phyloP scores from a whole-genome alignment of 2,113 vertebrate species.

The Grallaria varia region DNA sequence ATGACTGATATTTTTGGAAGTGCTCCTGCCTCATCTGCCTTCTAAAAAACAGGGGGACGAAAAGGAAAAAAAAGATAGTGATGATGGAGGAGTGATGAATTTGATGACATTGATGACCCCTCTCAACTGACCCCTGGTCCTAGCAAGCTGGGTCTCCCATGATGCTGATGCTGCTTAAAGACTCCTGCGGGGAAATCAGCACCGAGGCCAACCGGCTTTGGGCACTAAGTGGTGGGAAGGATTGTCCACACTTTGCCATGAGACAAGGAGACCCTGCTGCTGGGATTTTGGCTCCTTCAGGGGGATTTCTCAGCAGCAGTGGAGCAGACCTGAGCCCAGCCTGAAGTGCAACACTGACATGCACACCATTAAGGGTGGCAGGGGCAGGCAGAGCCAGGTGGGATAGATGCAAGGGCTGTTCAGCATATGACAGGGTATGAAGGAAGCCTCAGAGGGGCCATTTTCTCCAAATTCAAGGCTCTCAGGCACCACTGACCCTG shows the following conservation, averaged over 20 bases:
- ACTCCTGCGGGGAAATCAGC: neutral
- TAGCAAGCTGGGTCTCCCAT: neutral
- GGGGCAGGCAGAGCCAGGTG: neutral
- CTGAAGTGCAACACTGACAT: fast-evolving
- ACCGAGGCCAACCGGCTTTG: fast-evolving
- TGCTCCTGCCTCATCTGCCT: fast-evolving
- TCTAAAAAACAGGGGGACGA: neutral
- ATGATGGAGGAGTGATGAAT: neutral
- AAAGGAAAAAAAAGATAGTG: neutral
- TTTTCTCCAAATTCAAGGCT: neutral
- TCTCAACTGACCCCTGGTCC: neutral
- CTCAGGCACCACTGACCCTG: neutral
- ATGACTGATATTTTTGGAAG: neutral
- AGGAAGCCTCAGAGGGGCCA: neutral
- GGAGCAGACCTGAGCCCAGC: neutral
- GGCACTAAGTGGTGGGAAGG: neutral
- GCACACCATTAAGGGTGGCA: fast-evolving
- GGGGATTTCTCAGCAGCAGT: neutral
- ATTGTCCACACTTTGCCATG: fast-evolving
- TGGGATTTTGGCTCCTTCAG: neutral
- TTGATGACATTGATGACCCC: neutral
- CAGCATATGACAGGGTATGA: fast-evolving
- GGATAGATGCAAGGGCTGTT: neutral
- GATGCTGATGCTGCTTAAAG: neutral
- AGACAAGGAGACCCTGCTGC: neutral